Evolutionary conservation across 2,113 vertebrate species (phyloP).

Genomic region (Dermatemys mawii): DNA sequence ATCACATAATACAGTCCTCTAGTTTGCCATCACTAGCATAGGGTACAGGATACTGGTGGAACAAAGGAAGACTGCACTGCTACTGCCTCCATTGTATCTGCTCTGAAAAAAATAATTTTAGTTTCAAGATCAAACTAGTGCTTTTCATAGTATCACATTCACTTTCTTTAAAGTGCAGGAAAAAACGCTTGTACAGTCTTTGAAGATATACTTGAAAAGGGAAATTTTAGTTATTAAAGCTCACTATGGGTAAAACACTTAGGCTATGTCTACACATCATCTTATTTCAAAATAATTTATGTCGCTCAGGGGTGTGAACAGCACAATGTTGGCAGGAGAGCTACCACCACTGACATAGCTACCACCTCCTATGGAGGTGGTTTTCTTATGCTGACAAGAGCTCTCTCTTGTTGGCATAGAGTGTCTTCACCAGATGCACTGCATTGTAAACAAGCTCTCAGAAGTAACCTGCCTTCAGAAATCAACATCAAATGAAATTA

Average conservation of each 20-base stretch:
- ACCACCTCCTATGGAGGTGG: too few relatives aligned
- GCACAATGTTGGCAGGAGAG: too few relatives aligned
- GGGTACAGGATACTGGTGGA: not conserved
- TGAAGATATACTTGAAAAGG: too few relatives aligned
- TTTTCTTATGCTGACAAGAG: too few relatives aligned
- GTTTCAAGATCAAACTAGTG: not conserved
- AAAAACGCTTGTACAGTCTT: not conserved
- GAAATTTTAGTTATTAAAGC: too few relatives aligned
- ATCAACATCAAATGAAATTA: not conserved
- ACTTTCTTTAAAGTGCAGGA: not conserved
- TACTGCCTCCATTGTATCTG: not conserved
- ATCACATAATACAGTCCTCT: not conserved
- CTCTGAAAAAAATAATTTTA: not conserved
- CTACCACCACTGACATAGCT: too few relatives aligned
- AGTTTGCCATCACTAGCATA: not conserved
- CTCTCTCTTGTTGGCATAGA: too few relatives aligned
- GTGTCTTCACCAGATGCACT: too few relatives aligned
- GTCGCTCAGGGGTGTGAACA: too few relatives aligned
- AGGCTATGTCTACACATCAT: not conserved
- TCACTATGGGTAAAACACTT: not conserved
- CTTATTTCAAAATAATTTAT: too few relatives aligned
- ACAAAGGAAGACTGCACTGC: not conserved
- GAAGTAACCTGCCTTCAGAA: not conserved
- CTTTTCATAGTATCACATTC: not conserved
- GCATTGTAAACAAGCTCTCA: too few relatives aligned